Conservation (phyloP, 1,140 invertebrate genomes). For the Aphelenchoides avenae region DNA sequence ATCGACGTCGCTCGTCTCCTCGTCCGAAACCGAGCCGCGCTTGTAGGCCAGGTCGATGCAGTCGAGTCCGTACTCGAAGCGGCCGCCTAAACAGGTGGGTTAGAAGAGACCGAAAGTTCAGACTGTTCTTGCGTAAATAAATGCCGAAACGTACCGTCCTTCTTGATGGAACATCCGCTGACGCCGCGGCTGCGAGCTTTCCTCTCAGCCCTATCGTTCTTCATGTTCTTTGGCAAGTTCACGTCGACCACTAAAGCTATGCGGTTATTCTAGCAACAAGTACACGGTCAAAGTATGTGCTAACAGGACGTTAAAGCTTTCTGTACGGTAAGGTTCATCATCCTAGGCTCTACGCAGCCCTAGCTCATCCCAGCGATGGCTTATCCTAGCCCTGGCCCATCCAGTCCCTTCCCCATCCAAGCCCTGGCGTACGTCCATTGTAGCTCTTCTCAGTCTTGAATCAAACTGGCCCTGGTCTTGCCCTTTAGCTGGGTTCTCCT, state of each 20-base stretch:
- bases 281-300: too few relatives aligned
- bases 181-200: constrained; percentile 47
- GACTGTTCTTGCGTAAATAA: background rate
- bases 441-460: too few relatives aligned
- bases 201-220: constrained; percentile 41
- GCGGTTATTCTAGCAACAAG: too few relatives aligned
- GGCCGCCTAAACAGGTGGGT: constrained; percentile 26
- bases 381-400: too few relatives aligned
- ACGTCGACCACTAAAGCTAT: constrained; percentile 11
- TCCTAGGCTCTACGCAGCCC: too few relatives aligned
- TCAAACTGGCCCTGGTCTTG: too few relatives aligned
- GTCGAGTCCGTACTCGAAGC: constrained; percentile 47
- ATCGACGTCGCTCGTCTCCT: background rate
- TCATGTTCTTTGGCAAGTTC: constrained; percentile 18
- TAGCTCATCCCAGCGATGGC: too few relatives aligned
- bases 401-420: too few relatives aligned
- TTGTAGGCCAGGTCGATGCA: constrained; percentile 40
- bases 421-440: too few relatives aligned
- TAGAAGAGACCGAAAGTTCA: constrained; percentile 8
- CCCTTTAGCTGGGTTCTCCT: too few relatives aligned
- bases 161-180: constrained; percentile 38
- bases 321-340: too few relatives aligned
- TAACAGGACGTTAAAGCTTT: too few relatives aligned
- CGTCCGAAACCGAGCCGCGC: constrained; percentile 29
- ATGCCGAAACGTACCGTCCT: constrained; percentile 29